phyloP scores from a whole-genome alignment of 1,140 invertebrate genomes.

The Brachionus asplanchnoidis region DNA sequence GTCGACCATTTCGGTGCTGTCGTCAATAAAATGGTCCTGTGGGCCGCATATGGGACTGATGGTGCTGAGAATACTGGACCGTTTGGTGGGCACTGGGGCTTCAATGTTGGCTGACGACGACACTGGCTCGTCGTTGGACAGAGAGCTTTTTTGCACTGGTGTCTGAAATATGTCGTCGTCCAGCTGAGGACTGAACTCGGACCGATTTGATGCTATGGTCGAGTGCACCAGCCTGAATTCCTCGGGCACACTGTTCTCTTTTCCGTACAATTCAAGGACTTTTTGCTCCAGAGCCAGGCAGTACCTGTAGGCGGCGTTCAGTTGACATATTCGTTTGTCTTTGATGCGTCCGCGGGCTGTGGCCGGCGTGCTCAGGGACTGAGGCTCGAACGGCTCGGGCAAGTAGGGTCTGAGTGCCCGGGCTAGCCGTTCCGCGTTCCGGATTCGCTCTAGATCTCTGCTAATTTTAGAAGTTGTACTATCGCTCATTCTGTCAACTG shows the following conservation, averaged over 20 bases:
- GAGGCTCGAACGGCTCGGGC: background rate
- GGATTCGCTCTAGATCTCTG: background rate
- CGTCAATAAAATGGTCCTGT: background rate
- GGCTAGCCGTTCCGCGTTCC: background rate
- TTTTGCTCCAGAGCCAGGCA: background rate
- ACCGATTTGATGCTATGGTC: background rate
- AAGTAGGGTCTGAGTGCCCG: background rate
- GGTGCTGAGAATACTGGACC: background rate
- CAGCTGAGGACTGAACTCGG: background rate
- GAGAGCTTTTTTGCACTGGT: background rate
- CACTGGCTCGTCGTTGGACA: background rate
- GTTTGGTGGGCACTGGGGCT: background rate
- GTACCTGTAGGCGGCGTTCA: slow-evolving; percentile 4
- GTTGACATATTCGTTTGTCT: slow-evolving; percentile 25
- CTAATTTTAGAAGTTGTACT: background rate
- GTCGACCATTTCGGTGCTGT: background rate
- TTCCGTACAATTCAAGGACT: background rate
- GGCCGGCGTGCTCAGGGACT: background rate
- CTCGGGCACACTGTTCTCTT: background rate
- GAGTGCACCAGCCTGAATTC: background rate
- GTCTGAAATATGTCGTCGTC: slow-evolving; percentile 3
- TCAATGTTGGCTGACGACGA: background rate
- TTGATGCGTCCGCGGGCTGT: background rate
- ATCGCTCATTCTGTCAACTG: background rate
- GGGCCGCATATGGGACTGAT: background rate